phyloP scores from a whole-genome alignment of 2,113 vertebrate genomes.

The Atherinomorus stipes region DNA sequence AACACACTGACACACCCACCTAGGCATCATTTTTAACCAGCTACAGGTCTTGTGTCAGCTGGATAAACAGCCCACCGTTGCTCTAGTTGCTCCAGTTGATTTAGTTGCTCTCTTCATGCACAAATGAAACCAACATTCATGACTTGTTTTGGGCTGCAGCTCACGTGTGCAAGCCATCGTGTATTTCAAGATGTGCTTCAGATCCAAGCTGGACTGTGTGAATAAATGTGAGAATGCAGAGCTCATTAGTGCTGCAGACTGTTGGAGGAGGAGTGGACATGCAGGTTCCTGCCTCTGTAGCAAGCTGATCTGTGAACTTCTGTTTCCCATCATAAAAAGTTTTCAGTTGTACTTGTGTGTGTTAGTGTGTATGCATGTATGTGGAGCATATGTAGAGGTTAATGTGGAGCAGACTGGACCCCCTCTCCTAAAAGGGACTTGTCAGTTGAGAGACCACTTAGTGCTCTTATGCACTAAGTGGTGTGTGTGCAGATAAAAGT shows the following conservation, averaged over 20 bases:
- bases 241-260: constrained; percentile 63
- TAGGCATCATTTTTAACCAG: too few relatives aligned
- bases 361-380: constrained; percentile 40
- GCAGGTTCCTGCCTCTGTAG: constrained; percentile 71
- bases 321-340: constrained; percentile 53
- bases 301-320: constrained; percentile 64
- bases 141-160: constrained; percentile 3
- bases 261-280: constrained; percentile 37
- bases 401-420: constrained; percentile 45
- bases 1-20: too few relatives aligned
- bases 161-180: constrained; percentile 20
- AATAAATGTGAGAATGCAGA: constrained; percentile 39
- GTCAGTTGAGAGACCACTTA: constrained; percentile 71
- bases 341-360: constrained; percentile 19
- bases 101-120: too few relatives aligned
- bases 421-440: constrained; percentile 58
- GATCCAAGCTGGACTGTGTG: constrained; percentile 28
- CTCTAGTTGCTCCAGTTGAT: too few relatives aligned
- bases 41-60: too few relatives aligned
- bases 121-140: constrained; percentile 4
- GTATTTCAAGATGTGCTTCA: constrained; percentile 56
- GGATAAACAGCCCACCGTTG: too few relatives aligned
- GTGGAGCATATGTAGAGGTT: constrained; percentile 12
- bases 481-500: constrained; percentile 57
- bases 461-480: too few relatives aligned